Evolutionary conservation across 1,140 invertebrate species (phyloP), one percentile per base, ranked within the genome.

Genomic region (Drosophila busckii): DNA sequence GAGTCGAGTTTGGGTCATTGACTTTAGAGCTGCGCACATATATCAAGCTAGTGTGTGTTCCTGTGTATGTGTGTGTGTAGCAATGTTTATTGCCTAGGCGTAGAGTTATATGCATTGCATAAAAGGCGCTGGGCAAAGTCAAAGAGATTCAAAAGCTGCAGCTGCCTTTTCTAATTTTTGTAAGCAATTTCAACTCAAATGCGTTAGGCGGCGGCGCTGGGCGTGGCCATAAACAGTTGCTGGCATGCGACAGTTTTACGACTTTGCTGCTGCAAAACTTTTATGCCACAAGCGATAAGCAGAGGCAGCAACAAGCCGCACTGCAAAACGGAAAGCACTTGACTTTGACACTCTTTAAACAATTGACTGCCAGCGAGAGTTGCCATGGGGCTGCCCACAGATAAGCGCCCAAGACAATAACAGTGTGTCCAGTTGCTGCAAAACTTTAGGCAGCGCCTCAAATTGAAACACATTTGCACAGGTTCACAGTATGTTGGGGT

Each of bases 301-400:
- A 25, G 5, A 8, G 10, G 17, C 17, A 13, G 19, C 63, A 13
- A 26, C 25, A 8, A 13, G 12, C 44, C 32, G 34, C 26, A 12
- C 52, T 23, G 29, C 46, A 58, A 69, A 61, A 63, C 45, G 42
- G 37, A 59, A 48, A 52, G 41, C 75, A 73, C 75, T 80, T 80
- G 73, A 82, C 75, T 82, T 82, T 80, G 75, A 82, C 73, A 80
- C 73, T 80, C 73, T 73, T 80, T 80, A 80, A 80, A 80, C 73
- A 80, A 80, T 80, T 80, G 73, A 69, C 68, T 70, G 54, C 22
- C 42, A 42, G n/a, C 9, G 22, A 6, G 34, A 20, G 8, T 2
- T n/a, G 7, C 7, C 16, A 3, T 10, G 17, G 20, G n/a, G n/a
- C n/a, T n/a, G n/a, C n/a, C n/a, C n/a, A n/a, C n/a, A n/a, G n/a